Percentiles rank a stretch among this genome's conserved stretches.
These are phyloP conservation scores for Chaetodon trifascialis DNA, from an alignment of 2,113 vertebrate genomes.

Conservation along the genomic window DNA sequence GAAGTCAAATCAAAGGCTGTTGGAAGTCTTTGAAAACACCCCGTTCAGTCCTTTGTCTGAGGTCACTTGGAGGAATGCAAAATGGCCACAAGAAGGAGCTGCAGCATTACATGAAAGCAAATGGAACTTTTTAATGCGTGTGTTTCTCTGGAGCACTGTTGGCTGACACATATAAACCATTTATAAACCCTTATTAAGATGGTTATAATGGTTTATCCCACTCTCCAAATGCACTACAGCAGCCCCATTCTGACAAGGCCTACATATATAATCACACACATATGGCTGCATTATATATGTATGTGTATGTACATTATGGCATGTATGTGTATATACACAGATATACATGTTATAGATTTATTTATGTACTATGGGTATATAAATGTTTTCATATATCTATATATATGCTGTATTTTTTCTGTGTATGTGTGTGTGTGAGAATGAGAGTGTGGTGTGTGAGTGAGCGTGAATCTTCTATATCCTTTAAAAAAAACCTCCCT, in stretches of 20 bases:
- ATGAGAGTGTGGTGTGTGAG: conserved; percentile 13
- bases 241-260: conserved; percentile 72
- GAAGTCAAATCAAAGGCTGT: not conserved
- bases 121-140: conserved; percentile 18
- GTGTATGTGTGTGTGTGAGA: conserved; percentile 53
- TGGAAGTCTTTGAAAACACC: not conserved
- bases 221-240: conserved; percentile 85
- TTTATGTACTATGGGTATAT: conserved; percentile 84
- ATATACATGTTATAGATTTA: conserved; percentile 78
- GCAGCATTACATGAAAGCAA: conserved; percentile 39
- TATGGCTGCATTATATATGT: conserved; percentile 86
- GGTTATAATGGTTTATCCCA: conserved; percentile 79
- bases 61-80: conserved; percentile 53
- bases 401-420: conserved; percentile 81
- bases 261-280: conserved; percentile 86
- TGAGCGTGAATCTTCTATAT: conserved; percentile 21
- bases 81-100: conserved; percentile 66
- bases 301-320: conserved; percentile 80
- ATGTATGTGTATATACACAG: conserved; percentile 83
- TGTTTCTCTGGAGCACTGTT: conserved; percentile 58
- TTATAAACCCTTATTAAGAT: conserved; percentile 57
- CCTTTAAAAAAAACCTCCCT: conserved; percentile 22
- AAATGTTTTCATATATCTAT: conserved; percentile 83
- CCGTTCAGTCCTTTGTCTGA: not conserved
- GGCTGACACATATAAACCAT: conserved; percentile 71